Base-by-base conservation (phyloP, 2,797 vertebrate species). In the Thunnus albacares region DNA sequence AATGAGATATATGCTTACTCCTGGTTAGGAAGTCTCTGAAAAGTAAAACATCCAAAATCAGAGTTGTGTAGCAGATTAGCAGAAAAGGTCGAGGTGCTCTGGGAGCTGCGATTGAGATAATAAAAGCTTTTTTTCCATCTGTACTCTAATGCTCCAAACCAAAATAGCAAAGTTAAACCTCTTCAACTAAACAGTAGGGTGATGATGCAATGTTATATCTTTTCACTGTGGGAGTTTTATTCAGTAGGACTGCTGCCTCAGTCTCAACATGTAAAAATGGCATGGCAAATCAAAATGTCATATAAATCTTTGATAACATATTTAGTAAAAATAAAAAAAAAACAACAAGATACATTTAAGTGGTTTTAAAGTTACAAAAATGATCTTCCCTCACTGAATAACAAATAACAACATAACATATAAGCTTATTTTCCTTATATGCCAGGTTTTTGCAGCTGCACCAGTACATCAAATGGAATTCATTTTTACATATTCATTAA, bases 181-280 rank as follows among this genome's bases (percentile, higher is more conserved):
- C 9, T 43, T 55, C 35, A 70, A 2, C 20, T 15, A 24, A 71
- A 60, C 45, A 35, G 1, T 2, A 24, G 22, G 33, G 60, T 11
- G 0, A 6, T 22, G 17, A 66, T 51, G 47, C 2, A 35, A 15
- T 17, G 24, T 30, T 24, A 24, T 5, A 41, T 18, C 33, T 52
- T 64, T 75, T 75, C 30, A 33, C 14, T 49, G 26, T 57, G n/a
- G 41, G 18, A 52, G 61, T 49, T 4, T 26, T 45, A 59, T 41
- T 26, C 9, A 67, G n/a, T 15, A 73, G 0, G 5, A 13, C n/a
- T 64, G 2, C 30, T 67, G 45, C 45, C 45, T 47, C 15, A 47
- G 47, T 51, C 7, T 51, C 47, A 20, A 51, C 47, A 51, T 20
- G 5, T 51, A 51, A 51, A 47, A 51, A 18, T 51, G 47, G 6